Conservation (phyloP, 2,797 vertebrate species). For the Psittacula echo region DNA sequence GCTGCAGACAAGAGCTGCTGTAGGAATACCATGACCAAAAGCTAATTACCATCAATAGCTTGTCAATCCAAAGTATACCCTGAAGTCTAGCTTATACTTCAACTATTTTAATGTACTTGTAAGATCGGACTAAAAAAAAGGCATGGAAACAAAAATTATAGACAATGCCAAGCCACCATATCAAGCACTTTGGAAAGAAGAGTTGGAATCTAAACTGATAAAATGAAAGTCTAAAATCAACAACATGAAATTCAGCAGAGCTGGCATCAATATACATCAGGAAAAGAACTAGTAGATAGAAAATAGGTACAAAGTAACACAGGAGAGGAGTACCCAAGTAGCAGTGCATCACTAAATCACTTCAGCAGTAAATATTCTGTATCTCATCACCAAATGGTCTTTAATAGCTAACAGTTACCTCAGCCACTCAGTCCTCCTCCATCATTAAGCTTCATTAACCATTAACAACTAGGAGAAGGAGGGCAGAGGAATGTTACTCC, state of each 20-base stretch:
- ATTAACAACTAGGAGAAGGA: neutral
- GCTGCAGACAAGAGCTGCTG: neutral
- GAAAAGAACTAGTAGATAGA: neutral
- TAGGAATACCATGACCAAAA: neutral
- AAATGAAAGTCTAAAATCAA: neutral
- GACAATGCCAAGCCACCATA: neutral
- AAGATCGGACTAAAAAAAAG: neutral
- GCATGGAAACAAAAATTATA: neutral
- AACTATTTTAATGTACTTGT: neutral
- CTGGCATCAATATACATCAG: neutral
- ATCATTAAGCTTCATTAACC: neutral
- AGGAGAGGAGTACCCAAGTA: neutral
- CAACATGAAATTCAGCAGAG: neutral
- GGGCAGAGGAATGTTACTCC: neutral
- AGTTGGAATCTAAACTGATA: neutral
- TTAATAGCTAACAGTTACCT: neutral
- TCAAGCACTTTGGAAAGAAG: neutral
- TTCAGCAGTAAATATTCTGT: neutral
- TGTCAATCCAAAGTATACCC: neutral
- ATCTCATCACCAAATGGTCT: neutral
- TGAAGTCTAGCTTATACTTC: neutral
- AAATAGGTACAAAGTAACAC: neutral
- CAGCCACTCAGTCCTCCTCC: neutral
- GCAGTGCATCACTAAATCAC: neutral
- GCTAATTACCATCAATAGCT: neutral